Base-by-base conservation (phyloP, 2,113 vertebrate genomes). In the Pantherophis guttatus region DNA sequence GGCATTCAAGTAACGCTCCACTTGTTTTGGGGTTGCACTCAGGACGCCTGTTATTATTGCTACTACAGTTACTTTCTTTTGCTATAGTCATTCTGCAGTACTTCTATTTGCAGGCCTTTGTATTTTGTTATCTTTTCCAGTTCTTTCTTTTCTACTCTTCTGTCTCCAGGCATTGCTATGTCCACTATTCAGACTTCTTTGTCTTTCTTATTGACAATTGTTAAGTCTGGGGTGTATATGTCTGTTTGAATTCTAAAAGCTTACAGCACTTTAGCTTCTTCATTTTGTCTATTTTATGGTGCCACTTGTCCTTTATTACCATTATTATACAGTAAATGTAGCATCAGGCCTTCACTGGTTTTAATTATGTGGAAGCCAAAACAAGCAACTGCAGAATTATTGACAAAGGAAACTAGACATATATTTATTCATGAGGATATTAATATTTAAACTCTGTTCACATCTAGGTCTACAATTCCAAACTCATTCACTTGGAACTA, bases 361-460 rank as follows among this genome's bases (percentile, higher is more conserved):
- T 93, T 85, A 75, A 58, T 85, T 11, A 62, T 39, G 48, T 93
- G 44, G 48, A 90, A 39, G 57, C 21, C 59, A 81, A 92, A 85
- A 85, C 81, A 65, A 57, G 58, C 54, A 85, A 55, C 54, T 58
- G 29, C 24, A 58, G 54, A 91, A 58, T 58, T 86, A 91, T 55
- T 44, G 54, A 91, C 33, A 44, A 86, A 91, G 75, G 33, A 86
- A 91, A 50, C 75, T 91, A 91, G 75, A 24, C 75, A 86, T 55
- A 26, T 91, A 91, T 86, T 86, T 91, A 86, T 91, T 81, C 44
- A 29, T 58, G 26, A 62, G 88, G 13, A 58, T 39, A 90, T 90
- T 86, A 90, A 59, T 59, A 93, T 86, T 90, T 59, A 93, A 86
- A 86, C 50, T 58, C 29, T 59, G 7, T 93, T 93, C 86, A 52